A percentile compares a stretch with the other conserved stretches of the same genome.
These are phyloP conservation scores for Todiramphus chloris DNA, from an alignment of 2,113 vertebrate species.

Conservation along the genomic window DNA sequence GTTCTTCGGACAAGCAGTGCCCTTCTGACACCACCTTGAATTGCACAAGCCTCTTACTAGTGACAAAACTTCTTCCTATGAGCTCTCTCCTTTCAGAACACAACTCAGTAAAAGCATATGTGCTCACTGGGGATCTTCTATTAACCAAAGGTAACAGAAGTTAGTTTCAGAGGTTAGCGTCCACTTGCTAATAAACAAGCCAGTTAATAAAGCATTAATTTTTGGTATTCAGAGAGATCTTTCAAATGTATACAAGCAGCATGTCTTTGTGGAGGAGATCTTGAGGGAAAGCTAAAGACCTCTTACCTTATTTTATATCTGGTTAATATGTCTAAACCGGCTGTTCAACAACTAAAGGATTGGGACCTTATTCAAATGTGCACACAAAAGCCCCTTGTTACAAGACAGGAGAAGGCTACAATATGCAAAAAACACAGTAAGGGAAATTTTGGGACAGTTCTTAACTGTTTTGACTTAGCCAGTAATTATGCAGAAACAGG, in stretches of 20 bases:
- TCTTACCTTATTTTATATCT: background rate
- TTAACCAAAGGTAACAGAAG: background rate
- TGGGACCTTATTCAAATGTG: background rate
- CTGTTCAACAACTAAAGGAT: background rate
- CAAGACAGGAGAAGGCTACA: background rate
- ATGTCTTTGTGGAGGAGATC: background rate
- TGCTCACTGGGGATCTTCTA: background rate
- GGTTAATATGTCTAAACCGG: background rate
- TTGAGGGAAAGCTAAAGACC: background rate
- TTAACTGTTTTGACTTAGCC: background rate
- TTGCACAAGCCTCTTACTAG: background rate
- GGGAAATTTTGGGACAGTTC: background rate
- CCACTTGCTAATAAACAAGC: background rate
- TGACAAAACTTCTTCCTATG: background rate
- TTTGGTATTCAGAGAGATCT: background rate
- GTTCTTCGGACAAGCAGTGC: background rate
- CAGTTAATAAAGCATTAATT: background rate
- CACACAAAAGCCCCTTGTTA: background rate
- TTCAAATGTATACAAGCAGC: background rate
- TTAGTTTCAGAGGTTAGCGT: background rate
- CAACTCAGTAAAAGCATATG: background rate
- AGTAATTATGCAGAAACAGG: background rate
- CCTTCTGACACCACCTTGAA: background rate
- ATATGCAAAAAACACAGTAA: background rate
- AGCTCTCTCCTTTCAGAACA: background rate